These are phyloP conservation scores for Mythimna impura DNA, from an alignment of 2,888 invertebrate genomes.

Conservation along the genomic window DNA sequence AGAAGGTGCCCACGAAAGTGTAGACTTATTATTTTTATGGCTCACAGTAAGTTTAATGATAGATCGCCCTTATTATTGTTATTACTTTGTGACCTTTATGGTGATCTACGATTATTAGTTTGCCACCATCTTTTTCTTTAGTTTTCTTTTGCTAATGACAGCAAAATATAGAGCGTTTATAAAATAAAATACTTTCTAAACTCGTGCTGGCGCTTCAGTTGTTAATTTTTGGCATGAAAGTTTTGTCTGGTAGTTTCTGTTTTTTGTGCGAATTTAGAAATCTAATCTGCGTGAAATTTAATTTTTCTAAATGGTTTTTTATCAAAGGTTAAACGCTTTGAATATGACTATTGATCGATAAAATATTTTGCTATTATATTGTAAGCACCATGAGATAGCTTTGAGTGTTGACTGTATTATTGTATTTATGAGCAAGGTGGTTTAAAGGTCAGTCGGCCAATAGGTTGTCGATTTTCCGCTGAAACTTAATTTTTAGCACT, in stretches of 20 bases:
- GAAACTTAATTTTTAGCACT: neutral
- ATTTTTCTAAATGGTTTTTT: conserved; percentile 79
- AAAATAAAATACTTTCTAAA: conserved; percentile 47
- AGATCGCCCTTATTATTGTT: conserved; percentile 5
- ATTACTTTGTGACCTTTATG: conserved; percentile 26
- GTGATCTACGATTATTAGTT: conserved; percentile 10
- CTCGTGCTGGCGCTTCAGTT: conserved; percentile 16
- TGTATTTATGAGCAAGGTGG: conserved; percentile 27
- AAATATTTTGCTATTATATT: conserved; percentile 33
- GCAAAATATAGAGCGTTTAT: conserved; percentile 12
- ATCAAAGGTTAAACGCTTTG: conserved; percentile 70
- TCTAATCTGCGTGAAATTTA: conserved; percentile 84
- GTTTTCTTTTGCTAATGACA: conserved; percentile 8
- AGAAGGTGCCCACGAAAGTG: neutral
- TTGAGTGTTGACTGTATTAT: conserved; percentile 20
- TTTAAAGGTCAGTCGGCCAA: conserved; percentile 36
- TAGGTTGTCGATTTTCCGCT: conserved; percentile 19
- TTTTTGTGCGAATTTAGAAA: conserved; percentile 76
- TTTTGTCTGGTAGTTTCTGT: conserved; percentile 30
- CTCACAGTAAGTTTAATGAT: conserved; percentile 36
- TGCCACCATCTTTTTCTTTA: neutral
- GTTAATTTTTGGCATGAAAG: conserved; percentile 49
- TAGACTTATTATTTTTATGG: conserved; percentile 19
- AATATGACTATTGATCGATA: conserved; percentile 23
- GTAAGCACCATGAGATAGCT: conserved; percentile 20